A percentile compares a stretch with the other conserved stretches of the same genome.
phyloP scores from a whole-genome alignment of 2,797 vertebrate species.

The Babyrousa celebensis region DNA sequence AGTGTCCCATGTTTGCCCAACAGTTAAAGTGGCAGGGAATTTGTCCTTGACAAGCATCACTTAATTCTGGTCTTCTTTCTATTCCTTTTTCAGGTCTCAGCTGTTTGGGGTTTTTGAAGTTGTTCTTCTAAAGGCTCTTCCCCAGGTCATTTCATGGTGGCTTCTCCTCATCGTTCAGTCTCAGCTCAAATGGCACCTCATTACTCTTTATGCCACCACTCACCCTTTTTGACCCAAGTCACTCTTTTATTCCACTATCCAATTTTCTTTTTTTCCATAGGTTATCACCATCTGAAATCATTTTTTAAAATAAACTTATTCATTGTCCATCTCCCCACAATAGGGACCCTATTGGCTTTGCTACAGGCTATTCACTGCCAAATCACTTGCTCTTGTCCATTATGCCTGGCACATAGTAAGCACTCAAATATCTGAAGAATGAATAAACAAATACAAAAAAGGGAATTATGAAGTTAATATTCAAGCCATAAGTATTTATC shows the following conservation, averaged over 20 bases:
- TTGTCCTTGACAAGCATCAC: background rate
- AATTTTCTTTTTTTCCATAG: conserved; percentile 37
- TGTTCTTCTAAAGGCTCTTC: conserved; percentile 49
- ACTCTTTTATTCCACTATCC: background rate
- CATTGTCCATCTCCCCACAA: background rate
- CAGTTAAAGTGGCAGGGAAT: background rate
- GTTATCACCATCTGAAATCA: conserved; percentile 12
- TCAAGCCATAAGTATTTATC: conserved; percentile 68
- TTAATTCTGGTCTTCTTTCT: background rate
- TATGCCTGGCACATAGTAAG: conserved; percentile 68
- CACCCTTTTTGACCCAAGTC: background rate
- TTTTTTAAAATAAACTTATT: conserved; percentile 42
- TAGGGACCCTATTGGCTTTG: conserved; percentile 3
- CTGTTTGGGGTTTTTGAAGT: background rate
- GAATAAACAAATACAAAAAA: conserved; percentile 68
- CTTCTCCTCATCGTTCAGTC: background rate
- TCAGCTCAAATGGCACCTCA: background rate
- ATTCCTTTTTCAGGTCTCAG: background rate
- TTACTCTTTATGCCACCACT: background rate
- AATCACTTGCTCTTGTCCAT: background rate
- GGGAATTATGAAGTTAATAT: conserved; percentile 69
- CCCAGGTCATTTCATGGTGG: background rate
- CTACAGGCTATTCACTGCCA: background rate
- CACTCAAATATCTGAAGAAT: conserved; percentile 61
- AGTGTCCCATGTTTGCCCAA: no score